A percentile compares a stretch with the other conserved stretches of the same genome.
These are phyloP conservation scores for Phyllostomus hastatus DNA, from an alignment of 2,113 vertebrate genomes.

Conservation along the genomic window DNA sequence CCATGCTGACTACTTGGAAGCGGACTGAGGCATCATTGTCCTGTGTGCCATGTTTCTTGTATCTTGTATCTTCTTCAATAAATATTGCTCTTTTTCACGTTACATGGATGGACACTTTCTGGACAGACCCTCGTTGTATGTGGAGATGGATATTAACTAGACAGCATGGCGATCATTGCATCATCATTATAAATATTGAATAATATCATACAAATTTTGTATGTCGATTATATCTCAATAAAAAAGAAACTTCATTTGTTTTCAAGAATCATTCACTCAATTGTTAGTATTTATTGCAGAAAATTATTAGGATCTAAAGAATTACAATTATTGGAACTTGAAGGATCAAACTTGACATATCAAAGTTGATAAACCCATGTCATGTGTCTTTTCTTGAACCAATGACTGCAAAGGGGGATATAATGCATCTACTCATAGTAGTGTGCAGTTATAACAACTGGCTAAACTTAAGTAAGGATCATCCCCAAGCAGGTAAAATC, in stretches of 20 bases:
- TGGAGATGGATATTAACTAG: background rate
- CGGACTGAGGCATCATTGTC: too few relatives aligned
- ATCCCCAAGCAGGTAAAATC: background rate
- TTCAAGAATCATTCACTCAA: background rate
- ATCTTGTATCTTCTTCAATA: too few relatives aligned
- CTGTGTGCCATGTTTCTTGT: too few relatives aligned
- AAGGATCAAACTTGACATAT: background rate
- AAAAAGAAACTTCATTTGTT: background rate
- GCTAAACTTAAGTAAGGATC: fast-evolving
- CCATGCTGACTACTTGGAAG: too few relatives aligned
- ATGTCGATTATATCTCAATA: background rate
- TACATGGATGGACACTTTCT: too few relatives aligned
- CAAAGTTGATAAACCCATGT: background rate
- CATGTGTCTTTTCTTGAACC: background rate
- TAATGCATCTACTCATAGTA: background rate
- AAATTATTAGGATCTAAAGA: background rate
- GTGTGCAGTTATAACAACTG: background rate
- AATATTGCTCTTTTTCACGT: too few relatives aligned
- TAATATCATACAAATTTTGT: background rate
- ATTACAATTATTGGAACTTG: background rate
- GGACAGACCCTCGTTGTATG: background rate
- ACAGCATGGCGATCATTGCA: background rate
- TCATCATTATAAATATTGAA: background rate
- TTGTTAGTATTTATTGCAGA: background rate
- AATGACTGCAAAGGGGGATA: background rate